Percentiles rank a stretch among this genome's conserved stretches.
Conservation (phyloP, 2,113 vertebrate species). For the Vanacampus margaritifer region DNA sequence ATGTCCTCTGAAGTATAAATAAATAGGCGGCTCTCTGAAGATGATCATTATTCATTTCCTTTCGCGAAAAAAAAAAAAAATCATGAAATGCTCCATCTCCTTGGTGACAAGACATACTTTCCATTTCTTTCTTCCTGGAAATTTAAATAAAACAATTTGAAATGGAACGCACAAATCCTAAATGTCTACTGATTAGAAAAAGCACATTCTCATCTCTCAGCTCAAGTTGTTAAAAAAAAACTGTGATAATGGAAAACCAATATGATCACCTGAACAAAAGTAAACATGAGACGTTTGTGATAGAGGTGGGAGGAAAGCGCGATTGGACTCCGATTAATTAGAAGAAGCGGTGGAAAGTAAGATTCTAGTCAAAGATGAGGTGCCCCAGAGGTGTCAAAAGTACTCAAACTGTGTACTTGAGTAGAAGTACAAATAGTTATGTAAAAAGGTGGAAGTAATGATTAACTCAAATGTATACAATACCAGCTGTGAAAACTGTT, state of each 20-base stretch:
- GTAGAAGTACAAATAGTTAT: too few relatives aligned
- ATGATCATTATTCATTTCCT: conserved; percentile 62
- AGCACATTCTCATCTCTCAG: conserved; percentile 68
- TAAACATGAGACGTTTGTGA: conserved; percentile 55
- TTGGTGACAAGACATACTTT: conserved; percentile 46
- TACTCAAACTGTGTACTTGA: neutral
- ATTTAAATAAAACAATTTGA: conserved; percentile 60
- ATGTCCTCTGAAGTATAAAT: conserved; percentile 49
- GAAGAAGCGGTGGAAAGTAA: conserved; percentile 61
- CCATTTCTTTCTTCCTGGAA: conserved; percentile 49
- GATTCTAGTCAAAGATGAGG: conserved; percentile 49
- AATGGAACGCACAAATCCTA: conserved; percentile 37
- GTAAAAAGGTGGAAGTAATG: too few relatives aligned
- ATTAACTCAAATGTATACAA: neutral
- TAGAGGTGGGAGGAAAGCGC: conserved; percentile 42
- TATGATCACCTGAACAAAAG: conserved; percentile 67
- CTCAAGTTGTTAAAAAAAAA: conserved; percentile 54
- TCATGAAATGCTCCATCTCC: conserved; percentile 55
- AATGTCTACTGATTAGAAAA: conserved; percentile 68
- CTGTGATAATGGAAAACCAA: conserved; percentile 64
- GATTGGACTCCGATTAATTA: conserved; percentile 68
- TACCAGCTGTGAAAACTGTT: too few relatives aligned
- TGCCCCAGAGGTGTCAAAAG: conserved; percentile 2
- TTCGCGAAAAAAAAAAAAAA: conserved; percentile 29
- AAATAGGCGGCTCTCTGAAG: conserved; percentile 46